Conservation (phyloP, 2,113 vertebrate genomes). For the Morone saxatilis region DNA sequence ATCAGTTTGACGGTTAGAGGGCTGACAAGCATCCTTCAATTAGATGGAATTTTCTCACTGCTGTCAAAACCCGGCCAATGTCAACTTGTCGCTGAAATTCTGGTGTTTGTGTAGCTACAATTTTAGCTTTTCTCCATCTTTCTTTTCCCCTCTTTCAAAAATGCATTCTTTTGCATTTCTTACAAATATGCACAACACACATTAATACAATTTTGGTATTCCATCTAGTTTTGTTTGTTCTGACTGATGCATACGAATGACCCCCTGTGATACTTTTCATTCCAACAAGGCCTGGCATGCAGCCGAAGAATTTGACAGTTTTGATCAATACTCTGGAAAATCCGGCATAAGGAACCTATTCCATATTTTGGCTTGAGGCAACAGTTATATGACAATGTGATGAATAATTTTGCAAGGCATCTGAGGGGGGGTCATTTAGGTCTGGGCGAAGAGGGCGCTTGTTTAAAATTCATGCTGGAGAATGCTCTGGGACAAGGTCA, state of each 20-base stretch:
- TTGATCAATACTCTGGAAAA: conserved; percentile 62
- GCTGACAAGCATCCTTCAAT: conserved; percentile 65
- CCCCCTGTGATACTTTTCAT: conserved; percentile 19
- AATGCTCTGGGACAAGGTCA: conserved; percentile 57
- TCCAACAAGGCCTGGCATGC: conserved; percentile 19
- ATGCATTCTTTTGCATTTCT: background rate
- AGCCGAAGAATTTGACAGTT: conserved; percentile 46
- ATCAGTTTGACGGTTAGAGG: conserved; percentile 56
- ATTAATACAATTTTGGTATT: background rate
- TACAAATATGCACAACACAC: background rate
- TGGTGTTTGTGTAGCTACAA: background rate
- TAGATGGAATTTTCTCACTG: conserved; percentile 50
- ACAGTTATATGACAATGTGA: conserved; percentile 38
- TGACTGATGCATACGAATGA: conserved; percentile 6
- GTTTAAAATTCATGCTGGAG: conserved; percentile 63
- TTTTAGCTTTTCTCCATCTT: background rate
- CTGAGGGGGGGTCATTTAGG: conserved; percentile 33
- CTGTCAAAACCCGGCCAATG: conserved; percentile 58
- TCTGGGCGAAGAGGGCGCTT: conserved; percentile 17
- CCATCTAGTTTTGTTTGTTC: conserved; percentile 1
- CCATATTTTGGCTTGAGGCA: conserved; percentile 50
- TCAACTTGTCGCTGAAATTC: conserved; percentile 33
- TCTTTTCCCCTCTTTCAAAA: background rate
- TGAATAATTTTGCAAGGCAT: conserved; percentile 59
- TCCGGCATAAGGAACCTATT: conserved; percentile 34